These are phyloP conservation scores for Trissonchulus sp. DNA, from an alignment of 2,888 invertebrate species.

Conservation along the genomic window DNA sequence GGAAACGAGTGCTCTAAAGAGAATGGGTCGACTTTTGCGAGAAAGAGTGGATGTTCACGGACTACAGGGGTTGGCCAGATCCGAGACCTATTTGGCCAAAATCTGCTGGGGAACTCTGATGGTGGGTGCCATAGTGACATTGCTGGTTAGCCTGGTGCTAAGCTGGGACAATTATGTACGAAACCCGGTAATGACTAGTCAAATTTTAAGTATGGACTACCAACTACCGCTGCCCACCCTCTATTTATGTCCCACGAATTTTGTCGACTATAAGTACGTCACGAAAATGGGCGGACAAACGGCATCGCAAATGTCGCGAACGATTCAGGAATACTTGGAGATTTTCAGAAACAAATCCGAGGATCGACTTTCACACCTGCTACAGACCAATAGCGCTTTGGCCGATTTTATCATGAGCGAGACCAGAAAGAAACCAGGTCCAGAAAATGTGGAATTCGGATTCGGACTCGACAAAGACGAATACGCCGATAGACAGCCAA, in stretches of 20 bases:
- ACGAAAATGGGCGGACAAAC: not conserved
- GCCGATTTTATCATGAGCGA: not conserved
- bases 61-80: not conserved
- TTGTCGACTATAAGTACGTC: not conserved
- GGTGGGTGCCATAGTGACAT: not conserved
- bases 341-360: not conserved
- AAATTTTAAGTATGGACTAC: not conserved
- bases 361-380: too few species aligned
- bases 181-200: not conserved
- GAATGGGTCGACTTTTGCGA: not conserved
- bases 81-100: not conserved
- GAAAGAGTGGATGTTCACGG: not conserved
- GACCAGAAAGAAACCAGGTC: too few species aligned
- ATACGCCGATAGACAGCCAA: not conserved
- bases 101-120: not conserved
- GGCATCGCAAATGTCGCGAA: not conserved
- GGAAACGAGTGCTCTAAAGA: too few species aligned
- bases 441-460: not conserved
- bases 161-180: not conserved
- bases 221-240: not conserved
- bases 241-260: not conserved
- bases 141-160: not conserved
- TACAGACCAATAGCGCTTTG: too few species aligned
- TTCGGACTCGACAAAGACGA: not conserved
- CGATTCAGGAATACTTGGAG: not conserved